Base-by-base conservation (phyloP, 2,113 vertebrate species). In the Theristicus caerulescens region DNA sequence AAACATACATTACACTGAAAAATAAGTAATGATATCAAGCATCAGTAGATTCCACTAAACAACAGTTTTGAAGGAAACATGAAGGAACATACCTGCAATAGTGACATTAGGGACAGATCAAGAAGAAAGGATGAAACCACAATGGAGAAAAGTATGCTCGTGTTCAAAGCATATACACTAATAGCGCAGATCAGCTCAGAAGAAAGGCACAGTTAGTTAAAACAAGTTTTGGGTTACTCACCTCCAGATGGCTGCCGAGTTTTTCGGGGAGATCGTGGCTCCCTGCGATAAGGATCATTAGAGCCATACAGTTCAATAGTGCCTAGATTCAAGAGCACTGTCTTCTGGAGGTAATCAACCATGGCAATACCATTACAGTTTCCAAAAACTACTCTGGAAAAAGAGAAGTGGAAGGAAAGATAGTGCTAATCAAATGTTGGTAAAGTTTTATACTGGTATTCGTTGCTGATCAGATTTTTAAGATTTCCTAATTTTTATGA, bases 341-440 rank as follows among this genome's bases (percentile, higher is more conserved):
- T 98, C 98, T 99, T 99, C 99, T 99, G 99, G 83, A 99, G 97
- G 96, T 99, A 99, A 98, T 99, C 99, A 87, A 99, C 99, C 96
- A 99, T 99, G 3, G 99, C 99, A 95, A 99, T 99, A 93, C 99
- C 99, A 65, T 99, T 99, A 92, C 98, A 99, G 97, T 99, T 99
- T 93, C 99, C 99, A 98, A 99, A 99, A 97, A 99, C 99, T 98
- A 99, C 99, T 89, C 99, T 99, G 93, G 46, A 92, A 92, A 82
- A 34, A 91, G 71, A 77, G 38, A 96, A 80, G 82, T 49, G 77
- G 27, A 62, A 90, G 51, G 44, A 61, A 87, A 72, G 21, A 74
- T 13, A 61, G 52, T n/a, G 64, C 42, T 62, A 84, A 84, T 92
- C 59, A 96, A 92, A 82, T 25, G 3, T 5, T 52, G 29, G 49